A percentile compares a stretch with the other conserved stretches of the same genome.
phyloP scores from a whole-genome alignment of 2,888 invertebrate genomes.

The Flexamia atlantica region DNA sequence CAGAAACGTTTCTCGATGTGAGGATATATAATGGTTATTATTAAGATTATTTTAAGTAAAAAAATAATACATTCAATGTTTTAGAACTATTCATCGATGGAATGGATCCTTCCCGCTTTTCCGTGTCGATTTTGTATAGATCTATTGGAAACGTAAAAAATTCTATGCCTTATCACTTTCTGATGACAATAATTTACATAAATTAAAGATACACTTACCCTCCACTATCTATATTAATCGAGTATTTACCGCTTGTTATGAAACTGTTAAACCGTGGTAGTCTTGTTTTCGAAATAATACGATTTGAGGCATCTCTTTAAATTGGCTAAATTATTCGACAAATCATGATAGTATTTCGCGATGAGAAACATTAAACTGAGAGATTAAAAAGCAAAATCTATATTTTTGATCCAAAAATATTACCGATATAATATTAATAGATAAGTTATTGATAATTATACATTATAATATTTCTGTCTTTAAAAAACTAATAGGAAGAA shows the following conservation, averaged over 20 bases:
- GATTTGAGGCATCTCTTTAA: background rate
- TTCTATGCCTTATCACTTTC: conserved; percentile 1
- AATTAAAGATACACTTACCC: background rate
- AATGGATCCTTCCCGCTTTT: background rate
- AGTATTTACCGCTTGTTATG: background rate
- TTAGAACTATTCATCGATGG: background rate
- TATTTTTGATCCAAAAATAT: no score
- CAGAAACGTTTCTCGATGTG: background rate
- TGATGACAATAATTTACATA: conserved; percentile 37
- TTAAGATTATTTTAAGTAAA: background rate
- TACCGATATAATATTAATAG: no score
- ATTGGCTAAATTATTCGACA: no score
- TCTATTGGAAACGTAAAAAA: conserved; percentile 1
- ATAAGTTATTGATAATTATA: no score
- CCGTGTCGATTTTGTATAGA: background rate
- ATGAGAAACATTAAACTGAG: background rate
- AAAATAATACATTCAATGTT: background rate
- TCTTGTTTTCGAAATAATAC: background rate
- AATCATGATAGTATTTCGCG: no score
- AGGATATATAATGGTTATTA: background rate
- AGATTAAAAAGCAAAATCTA: background rate
- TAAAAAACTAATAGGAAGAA: background rate
- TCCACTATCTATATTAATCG: conserved; percentile 23
- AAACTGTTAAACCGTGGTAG: background rate
- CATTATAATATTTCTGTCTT: no score